Conservation (phyloP, 2,888 invertebrate species). For the Philonicus albiceps region DNA sequence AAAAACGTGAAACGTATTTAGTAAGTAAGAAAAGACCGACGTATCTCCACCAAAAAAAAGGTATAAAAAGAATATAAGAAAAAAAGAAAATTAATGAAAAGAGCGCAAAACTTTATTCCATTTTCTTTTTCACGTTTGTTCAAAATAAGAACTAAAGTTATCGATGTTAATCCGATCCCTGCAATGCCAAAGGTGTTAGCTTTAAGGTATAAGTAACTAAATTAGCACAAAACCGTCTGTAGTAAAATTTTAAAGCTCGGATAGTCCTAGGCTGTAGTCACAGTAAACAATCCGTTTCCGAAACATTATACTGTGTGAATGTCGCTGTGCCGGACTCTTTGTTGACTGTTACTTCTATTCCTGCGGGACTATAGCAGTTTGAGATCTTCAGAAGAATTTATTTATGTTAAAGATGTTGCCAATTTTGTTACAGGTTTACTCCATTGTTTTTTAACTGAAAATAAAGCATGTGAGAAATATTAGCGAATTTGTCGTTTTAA, state of each 20-base stretch:
- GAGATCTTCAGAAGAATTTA: constrained; percentile 2
- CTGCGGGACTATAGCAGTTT: background rate
- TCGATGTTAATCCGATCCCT: constrained; percentile 25
- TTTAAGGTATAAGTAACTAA: constrained; percentile 2
- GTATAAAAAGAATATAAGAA: constrained; percentile 1
- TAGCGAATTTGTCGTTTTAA: background rate
- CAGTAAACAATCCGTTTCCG: background rate
- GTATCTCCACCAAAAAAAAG: background rate
- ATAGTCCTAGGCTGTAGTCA: background rate
- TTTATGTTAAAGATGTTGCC: background rate
- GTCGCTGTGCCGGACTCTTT: background rate
- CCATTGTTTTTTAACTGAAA: background rate
- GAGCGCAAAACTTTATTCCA: background rate
- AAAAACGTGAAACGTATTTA: background rate
- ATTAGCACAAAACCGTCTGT: constrained; percentile 6
- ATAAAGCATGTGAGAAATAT: constrained; percentile 9
- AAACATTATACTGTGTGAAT: background rate
- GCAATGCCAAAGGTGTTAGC: constrained; percentile 3
- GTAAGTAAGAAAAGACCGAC: background rate
- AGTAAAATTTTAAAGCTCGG: background rate
- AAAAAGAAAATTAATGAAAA: background rate
- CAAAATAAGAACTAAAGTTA: background rate
- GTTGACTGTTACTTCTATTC: background rate
- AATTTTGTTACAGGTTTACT: constrained; percentile 5
- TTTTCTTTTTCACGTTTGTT: background rate